Evolutionary conservation across 1,140 invertebrate species (phyloP).

Genomic region (Hyposmocoma kahamanoa): DNA sequence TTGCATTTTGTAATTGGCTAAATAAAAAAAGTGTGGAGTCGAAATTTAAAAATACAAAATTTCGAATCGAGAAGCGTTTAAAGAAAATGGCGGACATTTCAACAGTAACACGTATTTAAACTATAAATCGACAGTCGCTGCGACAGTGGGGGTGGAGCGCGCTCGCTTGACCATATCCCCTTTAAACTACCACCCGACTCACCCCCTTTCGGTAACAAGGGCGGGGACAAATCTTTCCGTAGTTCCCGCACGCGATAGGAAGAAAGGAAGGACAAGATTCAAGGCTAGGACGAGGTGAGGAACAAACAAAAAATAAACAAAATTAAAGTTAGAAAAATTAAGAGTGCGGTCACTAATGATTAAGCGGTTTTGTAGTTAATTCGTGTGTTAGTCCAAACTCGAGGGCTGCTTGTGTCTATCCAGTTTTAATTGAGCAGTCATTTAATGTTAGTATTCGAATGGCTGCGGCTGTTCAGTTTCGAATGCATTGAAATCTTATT

Average conservation of each 20-base stretch:
- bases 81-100: constrained; percentile 5
- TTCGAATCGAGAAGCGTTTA: background rate
- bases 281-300: constrained; percentile 26
- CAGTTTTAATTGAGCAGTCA: too few species aligned
- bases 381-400: background rate
- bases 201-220: constrained; percentile 34
- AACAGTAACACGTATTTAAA: constrained; percentile 18
- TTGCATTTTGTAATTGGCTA: too few species aligned
- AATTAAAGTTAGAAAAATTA: constrained; percentile 23
- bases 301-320: constrained; percentile 24
- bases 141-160: constrained; percentile 7
- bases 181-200: constrained; percentile 19
- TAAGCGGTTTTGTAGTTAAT: constrained; percentile 5
- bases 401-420: too few species aligned
- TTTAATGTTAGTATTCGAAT: too few species aligned
- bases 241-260: constrained; percentile 37
- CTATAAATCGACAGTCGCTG: constrained; percentile 17
- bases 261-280: constrained; percentile 10
- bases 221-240: constrained; percentile 33
- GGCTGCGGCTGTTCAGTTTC: too few species aligned
- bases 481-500: too few species aligned
- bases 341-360: constrained; percentile 18
- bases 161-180: constrained; percentile 50
- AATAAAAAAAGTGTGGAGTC: too few species aligned
- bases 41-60: background rate